Conservation (phyloP, 2,113 vertebrate species). For the Apaloderma vittatum region DNA sequence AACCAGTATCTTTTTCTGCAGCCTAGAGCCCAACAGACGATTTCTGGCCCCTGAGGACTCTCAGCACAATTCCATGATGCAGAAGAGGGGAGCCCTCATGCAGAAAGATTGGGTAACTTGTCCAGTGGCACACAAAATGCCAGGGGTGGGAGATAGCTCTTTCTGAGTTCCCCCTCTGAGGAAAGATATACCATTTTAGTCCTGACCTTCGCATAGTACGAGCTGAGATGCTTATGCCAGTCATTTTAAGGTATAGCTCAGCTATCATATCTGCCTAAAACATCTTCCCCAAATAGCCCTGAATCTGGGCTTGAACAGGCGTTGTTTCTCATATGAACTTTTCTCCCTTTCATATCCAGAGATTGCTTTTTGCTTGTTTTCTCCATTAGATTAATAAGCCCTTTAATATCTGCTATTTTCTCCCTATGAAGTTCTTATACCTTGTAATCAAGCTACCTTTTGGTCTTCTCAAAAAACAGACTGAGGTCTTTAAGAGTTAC, state of each 20-base stretch:
- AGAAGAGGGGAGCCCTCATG: neutral
- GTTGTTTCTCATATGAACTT: neutral
- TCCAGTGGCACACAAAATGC: neutral
- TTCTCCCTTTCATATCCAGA: neutral
- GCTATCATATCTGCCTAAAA: neutral
- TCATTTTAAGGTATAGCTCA: neutral
- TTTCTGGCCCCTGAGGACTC: neutral
- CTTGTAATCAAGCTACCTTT: neutral
- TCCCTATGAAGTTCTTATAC: neutral
- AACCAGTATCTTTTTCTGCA: neutral
- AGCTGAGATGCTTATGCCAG: neutral
- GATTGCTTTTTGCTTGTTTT: neutral
- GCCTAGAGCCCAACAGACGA: neutral
- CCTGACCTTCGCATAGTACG: neutral
- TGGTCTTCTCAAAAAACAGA: neutral
- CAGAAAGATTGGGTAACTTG: neutral
- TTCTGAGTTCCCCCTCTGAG: neutral
- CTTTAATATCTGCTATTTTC: neutral
- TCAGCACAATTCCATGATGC: neutral
- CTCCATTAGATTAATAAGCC: neutral
- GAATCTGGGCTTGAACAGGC: neutral
- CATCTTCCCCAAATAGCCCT: neutral
- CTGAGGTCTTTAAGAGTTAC: neutral
- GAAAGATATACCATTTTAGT: neutral
- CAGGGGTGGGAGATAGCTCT: neutral